These are phyloP conservation scores for Circaetus gallicus DNA, from an alignment of 2,113 vertebrate genomes.

Conservation along the genomic window DNA sequence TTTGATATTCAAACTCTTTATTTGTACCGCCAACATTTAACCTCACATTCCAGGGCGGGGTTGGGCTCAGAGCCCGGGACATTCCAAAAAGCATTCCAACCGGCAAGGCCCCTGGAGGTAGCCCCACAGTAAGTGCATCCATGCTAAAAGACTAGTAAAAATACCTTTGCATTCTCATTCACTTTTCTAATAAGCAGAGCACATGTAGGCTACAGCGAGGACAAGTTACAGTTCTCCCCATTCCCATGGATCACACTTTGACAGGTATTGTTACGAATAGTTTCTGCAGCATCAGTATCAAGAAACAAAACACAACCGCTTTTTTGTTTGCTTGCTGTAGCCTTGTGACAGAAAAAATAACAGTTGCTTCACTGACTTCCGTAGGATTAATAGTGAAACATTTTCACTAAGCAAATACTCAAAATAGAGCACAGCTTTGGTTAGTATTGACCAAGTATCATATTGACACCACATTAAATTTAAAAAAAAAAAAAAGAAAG, in stretches of 20 bases:
- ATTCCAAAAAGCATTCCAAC: constrained; percentile 65
- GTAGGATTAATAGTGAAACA: background rate
- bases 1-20: constrained; percentile 40
- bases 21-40: constrained; percentile 27
- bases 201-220: background rate
- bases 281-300: background rate
- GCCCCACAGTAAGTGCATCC: constrained; percentile 6
- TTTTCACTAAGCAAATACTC: background rate
- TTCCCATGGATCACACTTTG: background rate
- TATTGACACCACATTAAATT: background rate
- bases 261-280: background rate
- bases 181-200: background rate
- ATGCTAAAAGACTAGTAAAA: background rate
- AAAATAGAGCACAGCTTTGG: background rate
- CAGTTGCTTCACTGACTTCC: background rate
- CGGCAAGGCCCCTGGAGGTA: constrained; percentile 47
- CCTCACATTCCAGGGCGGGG: constrained; percentile 59
- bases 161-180: background rate
- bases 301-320: background rate
- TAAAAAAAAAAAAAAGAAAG: background rate
- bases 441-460: background rate
- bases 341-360: background rate
- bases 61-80: constrained; percentile 49
- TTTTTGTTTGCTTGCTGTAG: background rate
- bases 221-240: background rate